A percentile compares a stretch with the other conserved stretches of the same genome.
Conservation (phyloP, 2,888 invertebrate species). For the Cyrtodaria siliqua region DNA sequence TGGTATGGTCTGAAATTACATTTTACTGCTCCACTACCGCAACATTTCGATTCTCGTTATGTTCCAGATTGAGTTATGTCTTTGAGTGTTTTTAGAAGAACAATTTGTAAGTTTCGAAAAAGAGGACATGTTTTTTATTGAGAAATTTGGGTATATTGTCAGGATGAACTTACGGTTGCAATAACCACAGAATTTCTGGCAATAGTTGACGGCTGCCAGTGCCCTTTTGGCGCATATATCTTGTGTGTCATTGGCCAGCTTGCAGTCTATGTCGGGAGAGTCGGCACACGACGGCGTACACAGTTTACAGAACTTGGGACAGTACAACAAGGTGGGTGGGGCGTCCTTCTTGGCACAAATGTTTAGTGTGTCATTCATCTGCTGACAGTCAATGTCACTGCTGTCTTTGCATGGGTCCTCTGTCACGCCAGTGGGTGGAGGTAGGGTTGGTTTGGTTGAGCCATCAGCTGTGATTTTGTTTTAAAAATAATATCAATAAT, state of each 20-base stretch:
- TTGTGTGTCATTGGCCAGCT: conserved; percentile 29
- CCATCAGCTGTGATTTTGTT: conserved; percentile 39
- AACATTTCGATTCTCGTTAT: too few relatives aligned
- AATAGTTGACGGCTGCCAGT: conserved; percentile 29
- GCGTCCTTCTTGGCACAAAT: conserved; percentile 31
- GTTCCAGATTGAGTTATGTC: too few relatives aligned
- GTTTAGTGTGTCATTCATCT: conserved; percentile 29
- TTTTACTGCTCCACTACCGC: too few relatives aligned
- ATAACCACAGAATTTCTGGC: conserved; percentile 52
- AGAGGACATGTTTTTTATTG: too few relatives aligned
- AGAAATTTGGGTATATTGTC: too few relatives aligned
- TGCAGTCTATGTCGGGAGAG: conserved; percentile 39
- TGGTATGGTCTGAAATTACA: too few relatives aligned
- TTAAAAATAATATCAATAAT: too few relatives aligned
- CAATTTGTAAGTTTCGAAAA: too few relatives aligned
- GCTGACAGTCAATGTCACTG: conserved; percentile 32
- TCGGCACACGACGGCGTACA: conserved; percentile 45
- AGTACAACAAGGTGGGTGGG: conserved; percentile 39
- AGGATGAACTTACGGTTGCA: conserved; percentile 46
- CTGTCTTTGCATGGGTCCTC: conserved; percentile 47
- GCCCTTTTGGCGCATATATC: conserved; percentile 37
- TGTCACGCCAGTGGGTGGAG: conserved; percentile 36
- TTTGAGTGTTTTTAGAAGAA: too few relatives aligned
- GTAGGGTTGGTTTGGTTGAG: conserved; percentile 23
- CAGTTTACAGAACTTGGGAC: conserved; percentile 43